Conservation (phyloP, 92 coral and sea anemone genomes). For the Epizoanthus stellaris region DNA sequence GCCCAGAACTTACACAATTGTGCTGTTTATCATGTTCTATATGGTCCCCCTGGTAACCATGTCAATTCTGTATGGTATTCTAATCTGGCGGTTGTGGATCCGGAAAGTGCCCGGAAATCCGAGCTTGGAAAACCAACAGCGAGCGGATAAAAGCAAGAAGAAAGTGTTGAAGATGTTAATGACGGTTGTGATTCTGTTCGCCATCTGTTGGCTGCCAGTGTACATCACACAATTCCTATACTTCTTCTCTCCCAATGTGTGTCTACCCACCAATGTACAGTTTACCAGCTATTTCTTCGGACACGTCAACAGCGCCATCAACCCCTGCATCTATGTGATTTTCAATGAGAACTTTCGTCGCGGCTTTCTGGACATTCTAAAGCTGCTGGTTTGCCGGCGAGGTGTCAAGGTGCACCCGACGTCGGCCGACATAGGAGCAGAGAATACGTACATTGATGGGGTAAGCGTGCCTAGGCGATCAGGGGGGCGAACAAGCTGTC, state of each 20-base stretch:
- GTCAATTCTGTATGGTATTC: slow-evolving; percentile 65
- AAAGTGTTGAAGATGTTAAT: slow-evolving; percentile 19
- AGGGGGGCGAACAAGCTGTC: neutral
- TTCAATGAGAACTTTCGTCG: slow-evolving; percentile 26
- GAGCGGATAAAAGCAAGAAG: slow-evolving; percentile 21
- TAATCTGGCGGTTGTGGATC: slow-evolving; percentile 60
- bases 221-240: slow-evolving; percentile 19
- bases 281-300: slow-evolving; percentile 13
- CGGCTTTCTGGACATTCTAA: slow-evolving; percentile 9
- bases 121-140: slow-evolving; percentile 10
- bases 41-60: slow-evolving; percentile 69
- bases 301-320: slow-evolving; percentile 30
- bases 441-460: neutral
- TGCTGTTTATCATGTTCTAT: slow-evolving; percentile 72
- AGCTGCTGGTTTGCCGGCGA: neutral
- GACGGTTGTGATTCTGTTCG: slow-evolving; percentile 21
- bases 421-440: slow-evolving; percentile 9
- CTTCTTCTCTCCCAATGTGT: neutral
- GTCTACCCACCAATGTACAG: neutral
- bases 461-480: neutral
- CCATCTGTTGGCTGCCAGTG: slow-evolving; percentile 29
- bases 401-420: neutral
- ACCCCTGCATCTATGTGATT: slow-evolving; percentile 20
- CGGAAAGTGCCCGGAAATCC: slow-evolving; percentile 66
- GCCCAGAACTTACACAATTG: slow-evolving; percentile 58